Base-by-base conservation (phyloP, 2,797 vertebrate species). In the Coregonus ussuriensis region DNA sequence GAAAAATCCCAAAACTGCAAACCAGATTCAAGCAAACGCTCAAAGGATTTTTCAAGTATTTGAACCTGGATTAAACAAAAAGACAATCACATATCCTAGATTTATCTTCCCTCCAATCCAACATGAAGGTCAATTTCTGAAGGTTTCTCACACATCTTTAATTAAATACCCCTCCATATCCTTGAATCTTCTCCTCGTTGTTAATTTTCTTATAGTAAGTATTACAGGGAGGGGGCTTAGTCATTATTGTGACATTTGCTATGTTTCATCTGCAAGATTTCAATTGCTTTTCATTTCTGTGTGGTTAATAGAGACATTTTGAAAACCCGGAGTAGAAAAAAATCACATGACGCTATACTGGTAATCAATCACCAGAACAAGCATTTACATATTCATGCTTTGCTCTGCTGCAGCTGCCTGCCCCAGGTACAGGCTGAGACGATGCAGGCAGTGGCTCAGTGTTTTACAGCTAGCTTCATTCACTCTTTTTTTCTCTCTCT, bases 311-410 rank as follows among this genome's bases (percentile, higher is more conserved):
- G 89, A 88, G 75, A 76, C 74, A 59, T 81, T 84, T 88, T 77
- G 31, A 67, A 81, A 81, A 79, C 83, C 86, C 4, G 3, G 21
- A 51, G 66, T 6, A 68, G 31, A 68, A 68, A 67, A 71, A 71
- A 71, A 71, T 51, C 31, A 54, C 77, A 82, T 76, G 89, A 82
- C 71, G 63, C 37, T 47, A 74, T 4, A n/a, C 77, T 89, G 83
- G 78, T 81, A 90, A 92, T 86, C 82, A 87, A 86, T 90, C 85
- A 89, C 80, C 73, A 63, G 71, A 84, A 81, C 77, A 76, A 82
- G 68, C 54, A 86, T 86, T 85, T 86, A 74, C 86, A 85, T 86
- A 85, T 86, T 82, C 75, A 86, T 83, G 78, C 75, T 29, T 31
- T 33, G 15, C 11, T 47, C 41, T 47, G 41, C 41, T 47, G 9